A percentile compares a stretch with the other conserved stretches of the same genome.
phyloP scores from a whole-genome alignment of 2,113 vertebrate genomes.

The Salvelinus sp. region DNA sequence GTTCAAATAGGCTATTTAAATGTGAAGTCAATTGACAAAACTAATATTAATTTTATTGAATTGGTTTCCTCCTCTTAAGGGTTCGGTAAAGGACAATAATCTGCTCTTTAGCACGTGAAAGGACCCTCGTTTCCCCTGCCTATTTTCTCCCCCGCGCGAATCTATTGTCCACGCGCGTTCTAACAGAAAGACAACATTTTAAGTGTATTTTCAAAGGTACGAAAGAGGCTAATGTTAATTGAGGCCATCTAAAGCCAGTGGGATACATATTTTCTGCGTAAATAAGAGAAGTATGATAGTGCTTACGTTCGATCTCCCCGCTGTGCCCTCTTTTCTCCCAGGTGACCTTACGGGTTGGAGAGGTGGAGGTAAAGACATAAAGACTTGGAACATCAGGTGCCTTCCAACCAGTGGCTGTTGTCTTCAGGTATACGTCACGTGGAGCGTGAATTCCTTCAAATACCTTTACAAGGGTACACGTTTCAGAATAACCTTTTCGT shows the following conservation, averaged over 20 bases:
- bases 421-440: no score
- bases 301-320: conserved; percentile 21
- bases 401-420: neutral
- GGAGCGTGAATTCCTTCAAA: no score
- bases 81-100: conserved; percentile 45
- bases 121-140: conserved; percentile 47
- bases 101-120: neutral
- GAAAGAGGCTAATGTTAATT: conserved; percentile 60
- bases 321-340: conserved; percentile 8
- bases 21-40: neutral
- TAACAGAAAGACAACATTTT: conserved; percentile 62
- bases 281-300: conserved; percentile 52
- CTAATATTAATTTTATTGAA: neutral
- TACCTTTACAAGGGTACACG: no score
- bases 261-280: conserved; percentile 37
- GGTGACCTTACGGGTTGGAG: neutral
- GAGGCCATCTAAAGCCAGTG: conserved; percentile 47
- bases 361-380: neutral
- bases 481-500: neutral
- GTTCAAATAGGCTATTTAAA: no score
- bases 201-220: conserved; percentile 48
- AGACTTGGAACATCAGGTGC: neutral
- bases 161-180: conserved; percentile 41
- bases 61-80: neutral
- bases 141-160: conserved; percentile 58